Evolutionary conservation across 2,888 invertebrate species (phyloP), one percentile per base, ranked within the genome.

Genomic region (Acanthosepion esculentum): DNA sequence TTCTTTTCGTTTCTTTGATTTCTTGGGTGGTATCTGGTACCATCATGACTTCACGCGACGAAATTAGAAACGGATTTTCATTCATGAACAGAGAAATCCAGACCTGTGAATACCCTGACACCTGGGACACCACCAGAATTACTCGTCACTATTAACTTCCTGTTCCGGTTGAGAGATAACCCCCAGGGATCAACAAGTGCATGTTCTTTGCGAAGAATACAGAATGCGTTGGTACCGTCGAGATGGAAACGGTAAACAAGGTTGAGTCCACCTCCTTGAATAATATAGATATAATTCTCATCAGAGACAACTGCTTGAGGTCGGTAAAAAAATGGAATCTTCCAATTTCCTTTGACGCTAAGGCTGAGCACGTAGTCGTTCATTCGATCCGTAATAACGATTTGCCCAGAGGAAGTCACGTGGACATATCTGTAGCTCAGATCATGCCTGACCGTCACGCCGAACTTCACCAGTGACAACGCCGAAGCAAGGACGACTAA

Each of bases 261-360:
- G 33, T 93, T 93, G 18, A 93, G 53, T 50, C 93, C 93, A 26
- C 93, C 93, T 23, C 93, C 93, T 33, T 93, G 93, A 15, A 50
- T 50, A 6, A 93, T 20, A 50, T 93, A 53, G 53, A 93, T 53
- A n/a, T 53, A 18, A 15, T 29, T 53, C 6, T n/a, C 53, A 48
- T 48, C 93, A 5, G 53, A 48, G 15, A 48, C 50, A 29, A 92
- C 41, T 15, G 29, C 92, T 12, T 92, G 93, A 15, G 93, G 93
- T 18, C 53, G 48, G 93, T 93, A 93, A 29, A 93, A 93, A 48
- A 93, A 93, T 29, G 50, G 93, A 1, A 93, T 93, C 93, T 93
- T 93, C 93, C 93, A 93, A 29, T 48, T 93, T 29, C 93, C 93
- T 10, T 48, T 53, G 20, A n/a, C 53, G 53, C 53, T 93, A 5